A percentile compares a stretch with the other conserved stretches of the same genome.
Conservation (phyloP, 2,797 vertebrate genomes). For the Coregonus sp. region DNA sequence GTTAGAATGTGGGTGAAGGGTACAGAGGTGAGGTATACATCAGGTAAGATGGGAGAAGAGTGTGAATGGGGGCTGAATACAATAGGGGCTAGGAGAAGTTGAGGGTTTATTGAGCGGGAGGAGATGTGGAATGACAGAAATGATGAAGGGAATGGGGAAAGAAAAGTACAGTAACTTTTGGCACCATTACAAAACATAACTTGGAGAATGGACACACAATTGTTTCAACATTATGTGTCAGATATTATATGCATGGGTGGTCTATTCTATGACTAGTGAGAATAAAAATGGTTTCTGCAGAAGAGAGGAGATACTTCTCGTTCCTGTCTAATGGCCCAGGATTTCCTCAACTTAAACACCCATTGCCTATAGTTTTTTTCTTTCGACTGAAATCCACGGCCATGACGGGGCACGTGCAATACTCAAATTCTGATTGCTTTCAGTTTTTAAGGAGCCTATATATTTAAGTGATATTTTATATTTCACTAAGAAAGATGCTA, state of each 20-base stretch:
- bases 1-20: neutral
- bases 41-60: constrained; percentile 46
- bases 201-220: constrained; percentile 65
- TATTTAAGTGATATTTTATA: neutral
- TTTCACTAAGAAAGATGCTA: neutral
- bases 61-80: constrained; percentile 37
- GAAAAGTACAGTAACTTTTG: constrained; percentile 49
- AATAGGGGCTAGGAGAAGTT: constrained; percentile 63
- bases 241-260: constrained; percentile 68
- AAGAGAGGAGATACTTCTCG: constrained; percentile 43
- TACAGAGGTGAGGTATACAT: neutral
- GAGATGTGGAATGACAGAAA: constrained; percentile 57
- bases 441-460: neutral
- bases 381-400: neutral
- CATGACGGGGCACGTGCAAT: neutral
- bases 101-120: constrained; percentile 52
- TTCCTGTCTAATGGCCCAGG: constrained; percentile 30
- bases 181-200: constrained; percentile 61
- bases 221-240: constrained; percentile 61
- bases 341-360: constrained; percentile 21
- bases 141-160: constrained; percentile 33
- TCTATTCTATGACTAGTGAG: constrained; percentile 58
- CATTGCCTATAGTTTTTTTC: neutral
- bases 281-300: constrained; percentile 55
- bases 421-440: neutral